Percentiles rank a stretch among this genome's conserved stretches.
Conservation (phyloP, 2,113 vertebrate species). For the Cyprinodon tularosa region DNA sequence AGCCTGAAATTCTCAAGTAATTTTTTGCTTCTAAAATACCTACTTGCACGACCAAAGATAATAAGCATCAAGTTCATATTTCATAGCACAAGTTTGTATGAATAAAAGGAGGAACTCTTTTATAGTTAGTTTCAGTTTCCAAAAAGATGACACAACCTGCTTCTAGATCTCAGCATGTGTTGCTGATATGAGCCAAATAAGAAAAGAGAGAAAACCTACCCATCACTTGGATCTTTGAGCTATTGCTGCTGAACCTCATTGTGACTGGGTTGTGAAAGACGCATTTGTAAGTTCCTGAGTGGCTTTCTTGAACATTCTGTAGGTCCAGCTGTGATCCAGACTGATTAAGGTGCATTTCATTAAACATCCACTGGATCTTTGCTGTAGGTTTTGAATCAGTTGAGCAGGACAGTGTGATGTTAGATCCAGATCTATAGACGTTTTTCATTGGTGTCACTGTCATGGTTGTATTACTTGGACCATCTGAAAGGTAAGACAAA, state of each 20-base stretch:
- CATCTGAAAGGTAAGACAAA: slow-evolving; percentile 56
- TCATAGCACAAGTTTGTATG: background rate
- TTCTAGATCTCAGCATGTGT: background rate
- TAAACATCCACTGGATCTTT: slow-evolving; percentile 60
- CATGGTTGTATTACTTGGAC: slow-evolving; percentile 64
- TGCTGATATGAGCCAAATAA: background rate
- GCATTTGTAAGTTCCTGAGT: slow-evolving; percentile 74
- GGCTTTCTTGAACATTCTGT: background rate
- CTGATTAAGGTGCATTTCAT: slow-evolving; percentile 34
- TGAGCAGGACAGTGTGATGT: slow-evolving; percentile 68
- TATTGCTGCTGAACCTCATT: slow-evolving; percentile 32
- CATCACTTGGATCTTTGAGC: slow-evolving; percentile 42
- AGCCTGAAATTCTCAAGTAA: background rate
- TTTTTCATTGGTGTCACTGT: slow-evolving; percentile 18
- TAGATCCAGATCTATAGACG: slow-evolving; percentile 54
- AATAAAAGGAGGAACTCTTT: background rate
- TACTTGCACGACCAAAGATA: background rate
- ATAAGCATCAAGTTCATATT: background rate
- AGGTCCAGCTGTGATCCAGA: slow-evolving; percentile 33
- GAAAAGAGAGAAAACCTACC: slow-evolving; percentile 49
- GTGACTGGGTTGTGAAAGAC: slow-evolving; percentile 66
- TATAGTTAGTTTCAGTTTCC: background rate
- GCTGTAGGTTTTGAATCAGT: slow-evolving; percentile 66
- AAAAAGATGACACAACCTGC: background rate
- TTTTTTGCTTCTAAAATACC: background rate